phyloP scores from a whole-genome alignment of 2,113 vertebrate species.

The Osmerus mordax region DNA sequence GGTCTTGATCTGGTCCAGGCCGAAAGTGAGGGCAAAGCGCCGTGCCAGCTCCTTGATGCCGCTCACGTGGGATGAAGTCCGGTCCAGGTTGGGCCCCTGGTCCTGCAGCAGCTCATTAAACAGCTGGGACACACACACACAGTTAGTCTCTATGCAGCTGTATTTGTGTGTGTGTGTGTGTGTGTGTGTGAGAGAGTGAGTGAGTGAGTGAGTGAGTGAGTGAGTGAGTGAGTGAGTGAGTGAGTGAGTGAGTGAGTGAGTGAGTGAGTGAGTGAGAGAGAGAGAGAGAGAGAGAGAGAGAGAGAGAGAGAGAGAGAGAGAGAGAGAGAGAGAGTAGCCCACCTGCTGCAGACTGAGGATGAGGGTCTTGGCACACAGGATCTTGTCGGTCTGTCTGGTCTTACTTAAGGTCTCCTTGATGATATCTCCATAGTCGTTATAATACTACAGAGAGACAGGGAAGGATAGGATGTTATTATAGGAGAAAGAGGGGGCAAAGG shows the following conservation, averaged over 20 bases:
- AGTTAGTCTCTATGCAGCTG: not conserved
- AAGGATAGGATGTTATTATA: not conserved
- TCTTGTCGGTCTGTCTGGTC: slow-evolving; percentile 98
- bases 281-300: not conserved
- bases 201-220: not conserved
- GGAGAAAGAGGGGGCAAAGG: not conserved
- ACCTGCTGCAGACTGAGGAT: slow-evolving; percentile 99
- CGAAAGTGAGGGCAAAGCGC: slow-evolving; percentile 95
- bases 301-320: not conserved
- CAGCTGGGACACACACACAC: slow-evolving; percentile 70
- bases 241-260: not conserved
- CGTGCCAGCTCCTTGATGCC: slow-evolving; percentile 97
- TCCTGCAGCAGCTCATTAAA: slow-evolving; percentile 98
- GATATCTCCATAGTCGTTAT: slow-evolving; percentile 98
- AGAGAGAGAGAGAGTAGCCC: slow-evolving; percentile 26
- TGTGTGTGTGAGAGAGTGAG: not conserved
- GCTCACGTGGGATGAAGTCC: slow-evolving; percentile 95
- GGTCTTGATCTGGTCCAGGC: slow-evolving; percentile 98
- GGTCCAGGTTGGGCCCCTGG: slow-evolving; percentile 94
- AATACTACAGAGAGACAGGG: slow-evolving; percentile 77
- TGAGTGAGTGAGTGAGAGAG: not conserved
- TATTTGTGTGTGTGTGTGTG: not conserved
- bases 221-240: not conserved
- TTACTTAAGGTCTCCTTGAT: slow-evolving; percentile 99
- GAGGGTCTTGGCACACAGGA: slow-evolving; percentile 97